Percentiles rank a stretch among this genome's conserved stretches.
Conservation (phyloP, 2,888 invertebrate genomes). For the Diloba caeruleocephala region DNA sequence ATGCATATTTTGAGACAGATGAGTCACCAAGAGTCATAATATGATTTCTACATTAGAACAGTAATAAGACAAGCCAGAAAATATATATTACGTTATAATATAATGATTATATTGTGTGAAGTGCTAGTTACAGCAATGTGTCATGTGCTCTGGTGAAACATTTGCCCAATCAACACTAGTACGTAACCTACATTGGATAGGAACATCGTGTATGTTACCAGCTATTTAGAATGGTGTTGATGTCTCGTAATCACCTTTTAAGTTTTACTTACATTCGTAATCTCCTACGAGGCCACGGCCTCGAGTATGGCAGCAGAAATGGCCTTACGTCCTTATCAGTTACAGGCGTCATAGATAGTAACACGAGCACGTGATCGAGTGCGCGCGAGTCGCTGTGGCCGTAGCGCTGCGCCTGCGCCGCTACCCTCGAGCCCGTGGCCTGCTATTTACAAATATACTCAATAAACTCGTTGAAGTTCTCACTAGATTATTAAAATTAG, state of each 20-base stretch:
- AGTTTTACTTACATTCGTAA: constrained; percentile 41
- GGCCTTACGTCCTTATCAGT: background rate
- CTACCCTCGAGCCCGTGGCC: constrained; percentile 35
- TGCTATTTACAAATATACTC: constrained; percentile 39
- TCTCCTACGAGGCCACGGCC: constrained; percentile 6
- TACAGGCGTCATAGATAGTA: background rate
- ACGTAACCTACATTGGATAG: constrained; percentile 42
- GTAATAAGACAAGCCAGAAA: constrained; percentile 31
- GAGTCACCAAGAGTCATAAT: constrained; percentile 40
- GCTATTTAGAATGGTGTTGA: constrained; percentile 25
- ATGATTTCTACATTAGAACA: constrained; percentile 28
- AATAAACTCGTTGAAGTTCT: constrained; percentile 28
- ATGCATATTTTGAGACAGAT: constrained; percentile 58
- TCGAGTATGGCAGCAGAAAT: constrained; percentile 3
- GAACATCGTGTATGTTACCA: constrained; percentile 41
- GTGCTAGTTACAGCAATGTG: constrained; percentile 12
- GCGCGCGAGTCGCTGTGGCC: background rate
- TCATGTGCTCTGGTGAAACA: constrained; percentile 38
- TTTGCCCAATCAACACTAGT: constrained; percentile 40
- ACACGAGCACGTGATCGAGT: background rate
- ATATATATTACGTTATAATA: constrained; percentile 16
- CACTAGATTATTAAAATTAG: constrained; percentile 20
- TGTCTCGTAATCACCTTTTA: constrained; percentile 19
- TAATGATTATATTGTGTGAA: constrained; percentile 13
- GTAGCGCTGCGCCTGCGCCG: background rate